A percentile compares a stretch with the other conserved stretches of the same genome.
phyloP scores from a whole-genome alignment of 2,797 vertebrate species.

The Geotria australis region DNA sequence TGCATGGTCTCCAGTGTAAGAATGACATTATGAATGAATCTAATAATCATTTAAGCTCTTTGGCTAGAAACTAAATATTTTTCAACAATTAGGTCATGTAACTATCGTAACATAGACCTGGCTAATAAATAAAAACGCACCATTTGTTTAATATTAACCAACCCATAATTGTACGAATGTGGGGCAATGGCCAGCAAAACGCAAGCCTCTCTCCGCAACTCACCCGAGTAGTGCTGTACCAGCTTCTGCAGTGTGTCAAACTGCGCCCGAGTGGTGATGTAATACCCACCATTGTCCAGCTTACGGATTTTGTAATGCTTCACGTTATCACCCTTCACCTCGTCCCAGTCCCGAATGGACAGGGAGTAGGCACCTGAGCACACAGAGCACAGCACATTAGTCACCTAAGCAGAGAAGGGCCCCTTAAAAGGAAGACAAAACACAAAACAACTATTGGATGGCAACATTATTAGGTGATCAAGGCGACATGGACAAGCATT shows the following conservation, averaged over 20 bases:
- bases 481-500: no score
- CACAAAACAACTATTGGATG: background rate
- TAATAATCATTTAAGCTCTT: no score
- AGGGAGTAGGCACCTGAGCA: conserved; percentile 57
- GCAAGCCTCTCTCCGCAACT: conserved; percentile 4
- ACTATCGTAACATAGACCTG: background rate
- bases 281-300: conserved; percentile 69
- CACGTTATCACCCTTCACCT: conserved; percentile 54
- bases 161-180: background rate
- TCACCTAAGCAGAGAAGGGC: background rate
- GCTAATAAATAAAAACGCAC: background rate
- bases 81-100: no score
- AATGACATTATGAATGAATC: no score
- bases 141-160: background rate
- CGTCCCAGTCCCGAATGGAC: conserved; percentile 74
- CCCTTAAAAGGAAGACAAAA: background rate
- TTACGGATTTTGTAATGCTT: conserved; percentile 98
- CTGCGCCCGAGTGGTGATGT: conserved; percentile 79
- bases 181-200: background rate
- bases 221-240: conserved; percentile 63
- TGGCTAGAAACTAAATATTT: no score
- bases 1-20: no score
- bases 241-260: conserved; percentile 50
- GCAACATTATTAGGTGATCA: no score
- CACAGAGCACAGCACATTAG: background rate